Evolutionary conservation across 2,113 vertebrate species (phyloP).

Genomic region (Melanostigma gelatinosum): DNA sequence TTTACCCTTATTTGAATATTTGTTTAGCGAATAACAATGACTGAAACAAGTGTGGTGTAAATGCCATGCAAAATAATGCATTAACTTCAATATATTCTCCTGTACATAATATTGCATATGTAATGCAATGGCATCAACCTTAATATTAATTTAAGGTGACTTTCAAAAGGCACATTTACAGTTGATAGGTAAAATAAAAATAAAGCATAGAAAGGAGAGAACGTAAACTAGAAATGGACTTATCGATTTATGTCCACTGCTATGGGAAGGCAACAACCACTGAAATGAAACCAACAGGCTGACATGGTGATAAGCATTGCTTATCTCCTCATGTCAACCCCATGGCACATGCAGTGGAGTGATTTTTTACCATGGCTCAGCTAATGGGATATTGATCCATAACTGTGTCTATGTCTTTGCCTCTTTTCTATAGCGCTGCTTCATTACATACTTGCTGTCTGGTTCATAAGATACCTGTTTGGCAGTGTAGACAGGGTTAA

Average conservation of each 20-base stretch:
- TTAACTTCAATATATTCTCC: not conserved
- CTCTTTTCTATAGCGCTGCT: not conserved
- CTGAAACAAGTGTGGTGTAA: not conserved
- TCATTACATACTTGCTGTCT: not conserved
- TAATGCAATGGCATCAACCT: not conserved
- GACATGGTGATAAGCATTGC: not conserved
- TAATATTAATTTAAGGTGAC: not conserved
- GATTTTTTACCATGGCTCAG: not conserved
- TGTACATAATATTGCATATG: not conserved
- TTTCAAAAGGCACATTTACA: not conserved
- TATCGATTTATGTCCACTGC: not conserved
- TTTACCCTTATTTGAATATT: not conserved
- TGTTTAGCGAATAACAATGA: not conserved
- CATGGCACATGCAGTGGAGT: not conserved
- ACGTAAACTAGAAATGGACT: not conserved
- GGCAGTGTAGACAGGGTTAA: constrained; percentile 29
- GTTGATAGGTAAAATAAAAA: not conserved
- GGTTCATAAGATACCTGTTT: constrained; percentile 30
- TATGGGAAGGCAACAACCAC: too few relatives aligned
- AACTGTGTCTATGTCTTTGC: not conserved
- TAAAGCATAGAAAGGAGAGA: not conserved
- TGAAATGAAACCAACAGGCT: constrained; percentile 28
- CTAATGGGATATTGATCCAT: constrained; percentile 23
- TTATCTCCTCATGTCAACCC: not conserved
- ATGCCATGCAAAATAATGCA: not conserved